Evolutionary conservation across 1,140 invertebrate genomes (phyloP).

Genomic region (Panagrolaimus sp.): DNA sequence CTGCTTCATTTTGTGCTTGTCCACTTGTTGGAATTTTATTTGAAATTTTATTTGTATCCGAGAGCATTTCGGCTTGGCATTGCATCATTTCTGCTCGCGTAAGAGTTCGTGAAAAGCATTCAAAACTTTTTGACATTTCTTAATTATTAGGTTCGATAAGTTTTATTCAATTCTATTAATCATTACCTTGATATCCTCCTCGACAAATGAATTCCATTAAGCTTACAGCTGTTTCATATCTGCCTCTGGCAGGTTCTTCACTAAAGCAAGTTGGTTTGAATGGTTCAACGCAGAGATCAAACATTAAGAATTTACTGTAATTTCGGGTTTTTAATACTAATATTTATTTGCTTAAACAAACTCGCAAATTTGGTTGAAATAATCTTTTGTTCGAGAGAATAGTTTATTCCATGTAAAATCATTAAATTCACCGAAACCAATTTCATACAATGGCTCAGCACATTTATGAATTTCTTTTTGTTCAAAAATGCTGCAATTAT

Average conservation of each 20-base stretch:
- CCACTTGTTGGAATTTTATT: constrained; percentile 16
- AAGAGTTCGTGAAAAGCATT: constrained; percentile 38
- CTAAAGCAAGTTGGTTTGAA: constrained; percentile 38
- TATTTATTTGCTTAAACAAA: neutral
- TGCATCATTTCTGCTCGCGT: constrained; percentile 44
- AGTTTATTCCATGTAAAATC: constrained; percentile 27
- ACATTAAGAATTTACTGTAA: constrained; percentile 40
- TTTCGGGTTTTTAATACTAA: neutral
- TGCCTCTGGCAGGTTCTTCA: constrained; percentile 24
- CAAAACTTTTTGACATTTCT: constrained; percentile 37
- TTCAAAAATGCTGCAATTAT: constrained; percentile 28
- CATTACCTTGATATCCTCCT: constrained; percentile 35
- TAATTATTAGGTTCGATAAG: constrained; percentile 1
- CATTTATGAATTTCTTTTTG: constrained; percentile 30
- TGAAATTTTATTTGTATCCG: constrained; percentile 37
- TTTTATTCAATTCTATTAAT: neutral
- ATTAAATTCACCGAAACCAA: constrained; percentile 20
- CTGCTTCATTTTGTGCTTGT: constrained; percentile 30
- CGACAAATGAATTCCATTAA: constrained; percentile 38
- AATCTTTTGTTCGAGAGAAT: constrained; percentile 25
- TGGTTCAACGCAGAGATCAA: constrained; percentile 42
- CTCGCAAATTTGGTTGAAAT: constrained; percentile 33
- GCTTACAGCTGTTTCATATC: constrained; percentile 35
- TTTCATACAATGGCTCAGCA: constrained; percentile 29
- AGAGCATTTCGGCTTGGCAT: constrained; percentile 40